A percentile compares a stretch with the other conserved stretches of the same genome.
Evolutionary conservation across 2,797 vertebrate genomes (phyloP).

Genomic region (Phoebastria nigripes): DNA sequence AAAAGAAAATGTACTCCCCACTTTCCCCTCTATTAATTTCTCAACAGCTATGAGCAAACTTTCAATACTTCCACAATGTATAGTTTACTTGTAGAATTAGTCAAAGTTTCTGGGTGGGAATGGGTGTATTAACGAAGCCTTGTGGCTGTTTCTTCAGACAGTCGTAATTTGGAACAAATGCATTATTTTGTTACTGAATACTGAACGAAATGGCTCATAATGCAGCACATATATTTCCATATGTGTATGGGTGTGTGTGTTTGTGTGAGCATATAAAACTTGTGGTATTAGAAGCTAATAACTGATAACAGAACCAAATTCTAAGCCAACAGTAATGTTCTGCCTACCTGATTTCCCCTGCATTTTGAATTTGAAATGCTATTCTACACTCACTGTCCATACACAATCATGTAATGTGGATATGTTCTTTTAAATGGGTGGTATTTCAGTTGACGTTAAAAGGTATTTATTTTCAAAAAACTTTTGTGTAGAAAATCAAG

Average conservation of each 20-base stretch:
- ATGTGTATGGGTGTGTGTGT: neutral
- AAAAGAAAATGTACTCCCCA: neutral
- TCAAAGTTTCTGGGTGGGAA: neutral
- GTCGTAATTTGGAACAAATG: neutral
- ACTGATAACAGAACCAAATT: neutral
- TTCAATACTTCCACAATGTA: neutral
- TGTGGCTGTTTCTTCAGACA: neutral
- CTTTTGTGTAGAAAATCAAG: neutral
- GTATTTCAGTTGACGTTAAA: neutral
- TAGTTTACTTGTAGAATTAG: neutral
- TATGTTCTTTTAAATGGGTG: neutral
- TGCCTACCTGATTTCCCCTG: neutral
- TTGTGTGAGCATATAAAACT: neutral
- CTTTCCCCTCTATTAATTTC: neutral
- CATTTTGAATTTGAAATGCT: neutral
- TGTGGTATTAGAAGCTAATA: neutral
- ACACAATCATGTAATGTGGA: neutral
- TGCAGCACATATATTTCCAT: neutral
- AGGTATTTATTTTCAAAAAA: neutral
- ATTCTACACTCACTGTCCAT: neutral
- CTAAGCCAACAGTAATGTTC: neutral
- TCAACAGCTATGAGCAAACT: neutral
- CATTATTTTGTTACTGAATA: neutral
- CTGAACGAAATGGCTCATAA: neutral
- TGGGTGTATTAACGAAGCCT: neutral